Evolutionary conservation across 2,113 vertebrate genomes (phyloP), one percentile per base, ranked within the genome.

Genomic region (Forbesichthys papilliferus): DNA sequence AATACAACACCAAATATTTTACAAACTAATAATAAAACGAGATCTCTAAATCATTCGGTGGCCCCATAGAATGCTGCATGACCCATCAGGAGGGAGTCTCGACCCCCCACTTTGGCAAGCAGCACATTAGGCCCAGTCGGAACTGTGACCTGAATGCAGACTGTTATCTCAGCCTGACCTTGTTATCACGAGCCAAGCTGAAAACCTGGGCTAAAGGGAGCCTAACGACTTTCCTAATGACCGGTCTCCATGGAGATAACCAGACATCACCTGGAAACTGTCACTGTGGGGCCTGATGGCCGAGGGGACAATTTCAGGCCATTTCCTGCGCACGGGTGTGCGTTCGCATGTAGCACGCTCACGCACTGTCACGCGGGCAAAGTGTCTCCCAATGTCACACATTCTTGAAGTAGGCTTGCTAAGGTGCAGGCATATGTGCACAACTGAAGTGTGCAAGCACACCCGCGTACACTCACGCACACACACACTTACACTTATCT

Each of bases 131-230:
- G 71, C 67, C 69, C 8, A 11, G n/a, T 57, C 18, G 9, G 12
- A 5, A 42, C 5, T 42, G 49, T 14, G 49, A 14, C 49, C 49
- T 12, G 49, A 12, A 49, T 75, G 47, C 70, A 52, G 68, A 63
- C 71, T 79, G 69, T 79, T 76, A 78, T 79, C 78, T 82, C 88
- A 70, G 92, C 93, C 94, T 89, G 91, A 95, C 94, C 94, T 95
- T 92, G 93, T 96, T 96, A 96, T 95, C 94, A 92, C 92, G 94
- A 27, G 94, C 94, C 93, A 94, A 95, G 94, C 94, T 88, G 87
- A 92, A 92, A 86, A 92, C 88, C 65, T 88, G 84, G 91, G 95
- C 91, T 94, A 93, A 94, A 91, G 91, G 93, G 93, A 92, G 90
- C 89, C 90, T 82, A 81, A 93, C 90, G 61, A 85, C 78, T 79